Base-by-base conservation (phyloP, 2,888 invertebrate genomes). In the Drosophila monieri region DNA sequence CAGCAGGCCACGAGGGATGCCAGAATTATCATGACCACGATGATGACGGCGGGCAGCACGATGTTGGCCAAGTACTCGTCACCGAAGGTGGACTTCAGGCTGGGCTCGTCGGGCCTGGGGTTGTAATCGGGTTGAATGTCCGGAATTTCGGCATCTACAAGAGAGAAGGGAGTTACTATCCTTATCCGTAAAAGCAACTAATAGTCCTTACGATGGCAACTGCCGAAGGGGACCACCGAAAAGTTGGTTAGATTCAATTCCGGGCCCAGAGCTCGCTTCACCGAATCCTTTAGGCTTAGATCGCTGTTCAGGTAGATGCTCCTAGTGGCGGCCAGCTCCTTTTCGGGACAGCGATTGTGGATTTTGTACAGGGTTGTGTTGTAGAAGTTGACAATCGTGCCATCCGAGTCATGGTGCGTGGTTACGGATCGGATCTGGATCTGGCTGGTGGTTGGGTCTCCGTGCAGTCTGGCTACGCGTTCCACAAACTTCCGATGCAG, bases 1-100 rank as follows among this genome's bases (percentile, higher is more conserved):
- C 97, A 94, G 88, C 97, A 97, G 1, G 98, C 98, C 57, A 98
- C 95, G 57, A 98, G 93, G 0, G 96, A 95, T 0, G 98, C 97
- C 46, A 98, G 92, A 12, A 98, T 91, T 39, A 98, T 93, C 96
- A 99, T 97, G 18, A 95, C 94, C 0, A 96, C 94, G 65, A 98
- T 96, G 30, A 98, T 96, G 12, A 97, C 94, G 0, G 97, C 96
- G 0, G 99, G 98, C 62, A 98, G 94, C 41, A 98, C 95, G 76
- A 97, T 97, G 9, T 97, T 98, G 53, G 95, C 93, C 76, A 96
- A 90, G 80, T 95, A 95, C 77, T 95, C 94, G 23, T 94, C 94
- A 61, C 92, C 91, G 43, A 93, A 92, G 4, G 93, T 91, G 32
- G 92, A 89, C 43, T 92, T 91, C 1, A 91, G 83, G 23, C 80